Evolutionary conservation across 1,140 invertebrate species (phyloP).

Genomic region (Metaphire vulgaris): DNA sequence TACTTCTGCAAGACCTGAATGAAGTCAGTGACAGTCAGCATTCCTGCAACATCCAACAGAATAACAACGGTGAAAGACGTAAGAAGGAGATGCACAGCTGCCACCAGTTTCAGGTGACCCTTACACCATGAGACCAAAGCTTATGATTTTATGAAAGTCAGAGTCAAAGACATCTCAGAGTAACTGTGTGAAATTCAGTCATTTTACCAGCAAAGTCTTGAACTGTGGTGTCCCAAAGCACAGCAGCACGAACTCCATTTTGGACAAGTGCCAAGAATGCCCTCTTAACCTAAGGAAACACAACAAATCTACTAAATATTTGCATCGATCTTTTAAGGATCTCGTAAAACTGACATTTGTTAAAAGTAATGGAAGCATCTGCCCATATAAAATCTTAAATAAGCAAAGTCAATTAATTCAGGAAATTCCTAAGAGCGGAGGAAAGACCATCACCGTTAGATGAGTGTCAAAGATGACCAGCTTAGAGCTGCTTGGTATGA

Average conservation of each 20-base stretch:
- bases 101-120: no score
- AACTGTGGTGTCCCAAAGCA: constrained; percentile 85
- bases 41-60: no score
- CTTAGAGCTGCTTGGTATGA: constrained; percentile 98
- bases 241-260: constrained; percentile 96
- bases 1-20: constrained; percentile 92
- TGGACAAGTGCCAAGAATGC: constrained; percentile 97
- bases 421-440: no score
- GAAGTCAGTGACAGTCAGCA: constrained; percentile 99
- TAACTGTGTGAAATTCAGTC: not conserved
- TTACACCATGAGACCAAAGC: no score
- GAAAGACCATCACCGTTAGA: constrained; percentile 78
- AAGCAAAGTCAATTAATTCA: no score
- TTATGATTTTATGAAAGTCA: no score
- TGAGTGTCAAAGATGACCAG: constrained; percentile 98
- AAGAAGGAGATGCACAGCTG: not conserved
- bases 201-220: constrained; percentile 68
- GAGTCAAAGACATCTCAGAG: no score
- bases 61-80: not conserved
- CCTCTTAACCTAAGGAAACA: constrained; percentile 66
- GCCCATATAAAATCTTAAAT: no score
- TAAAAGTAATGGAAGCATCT: no score
- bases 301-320: no score
- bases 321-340: no score
- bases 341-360: no score